Conservation (phyloP, 2,888 invertebrate species). For the Eupithecia exiguata region DNA sequence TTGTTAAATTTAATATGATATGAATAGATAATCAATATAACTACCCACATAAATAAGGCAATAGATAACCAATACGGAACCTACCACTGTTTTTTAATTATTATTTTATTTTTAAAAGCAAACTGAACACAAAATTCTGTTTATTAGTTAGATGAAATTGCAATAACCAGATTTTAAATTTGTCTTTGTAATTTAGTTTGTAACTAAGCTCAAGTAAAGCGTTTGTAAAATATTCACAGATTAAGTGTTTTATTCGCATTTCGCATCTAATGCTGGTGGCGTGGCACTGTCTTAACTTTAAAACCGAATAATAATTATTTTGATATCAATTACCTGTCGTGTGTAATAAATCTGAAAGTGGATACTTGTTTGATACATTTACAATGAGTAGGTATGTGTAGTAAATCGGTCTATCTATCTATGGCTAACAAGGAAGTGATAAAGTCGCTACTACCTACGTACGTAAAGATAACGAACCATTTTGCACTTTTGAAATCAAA, state of each 20-base stretch:
- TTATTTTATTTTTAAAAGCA: background rate
- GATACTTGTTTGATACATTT: conserved; percentile 4
- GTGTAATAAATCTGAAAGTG: conserved; percentile 7
- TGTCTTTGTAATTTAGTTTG: background rate
- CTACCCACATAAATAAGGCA: background rate
- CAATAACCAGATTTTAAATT: background rate
- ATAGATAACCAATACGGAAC: background rate
- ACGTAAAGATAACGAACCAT: conserved; percentile 6
- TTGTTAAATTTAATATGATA: background rate
- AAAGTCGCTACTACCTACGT: conserved; percentile 8
- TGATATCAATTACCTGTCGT: conserved; percentile 1
- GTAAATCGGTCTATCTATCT: conserved; percentile 9
- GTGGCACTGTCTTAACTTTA: too few relatives aligned
- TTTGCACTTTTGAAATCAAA: background rate
- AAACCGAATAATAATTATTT: conserved; percentile 4
- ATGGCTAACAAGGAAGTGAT: conserved; percentile 17
- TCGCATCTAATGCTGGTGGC: too few relatives aligned
- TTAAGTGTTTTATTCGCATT: too few relatives aligned
- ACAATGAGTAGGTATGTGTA: background rate
- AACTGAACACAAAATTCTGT: background rate
- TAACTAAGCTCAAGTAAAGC: background rate
- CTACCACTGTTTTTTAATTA: background rate
- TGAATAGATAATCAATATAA: background rate
- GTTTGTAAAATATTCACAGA: background rate
- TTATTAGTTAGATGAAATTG: background rate